Evolutionary conservation across 1,140 invertebrate species (phyloP).

Genomic region (Zaprionus nigranus): DNA sequence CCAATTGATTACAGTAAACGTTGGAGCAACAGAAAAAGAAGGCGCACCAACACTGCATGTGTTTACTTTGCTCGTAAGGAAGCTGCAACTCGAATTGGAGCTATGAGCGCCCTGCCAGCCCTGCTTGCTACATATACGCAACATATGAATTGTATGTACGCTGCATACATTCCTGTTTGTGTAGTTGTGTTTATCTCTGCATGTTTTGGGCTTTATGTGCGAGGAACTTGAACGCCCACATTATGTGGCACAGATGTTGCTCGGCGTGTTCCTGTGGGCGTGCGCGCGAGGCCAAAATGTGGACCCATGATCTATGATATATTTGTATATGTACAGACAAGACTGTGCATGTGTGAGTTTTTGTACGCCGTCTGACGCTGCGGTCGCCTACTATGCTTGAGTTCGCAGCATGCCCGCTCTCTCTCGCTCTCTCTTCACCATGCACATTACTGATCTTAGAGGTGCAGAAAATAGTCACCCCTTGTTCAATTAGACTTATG

Average conservation of each 20-base stretch:
- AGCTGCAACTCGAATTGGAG: slow-evolving; percentile 24
- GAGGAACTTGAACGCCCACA: slow-evolving; percentile 61
- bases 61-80: slow-evolving; percentile 40
- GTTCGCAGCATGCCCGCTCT: neutral
- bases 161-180: slow-evolving; percentile 10
- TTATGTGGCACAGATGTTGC: slow-evolving; percentile 58
- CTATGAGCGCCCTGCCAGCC: neutral
- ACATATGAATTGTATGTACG: neutral
- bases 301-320: slow-evolving; percentile 1
- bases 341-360: slow-evolving; percentile 5
- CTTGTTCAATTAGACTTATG: slow-evolving; percentile 6
- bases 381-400: slow-evolving; percentile 24
- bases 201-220: slow-evolving; percentile 18
- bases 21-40: slow-evolving; percentile 3
- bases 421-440: slow-evolving; percentile 7
- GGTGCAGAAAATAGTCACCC: neutral
- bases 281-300: slow-evolving; percentile 44
- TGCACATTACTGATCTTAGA: slow-evolving; percentile 39
- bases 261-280: slow-evolving; percentile 39
- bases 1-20: slow-evolving; percentile 34
- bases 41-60: slow-evolving; percentile 1
- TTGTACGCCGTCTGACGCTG: slow-evolving; percentile 20
- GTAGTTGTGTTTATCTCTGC: slow-evolving; percentile 45
- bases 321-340: neutral
- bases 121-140: no score